These are phyloP conservation scores for Gephyroberyx darwinii DNA, from an alignment of 2,797 vertebrate genomes.

Conservation along the genomic window DNA sequence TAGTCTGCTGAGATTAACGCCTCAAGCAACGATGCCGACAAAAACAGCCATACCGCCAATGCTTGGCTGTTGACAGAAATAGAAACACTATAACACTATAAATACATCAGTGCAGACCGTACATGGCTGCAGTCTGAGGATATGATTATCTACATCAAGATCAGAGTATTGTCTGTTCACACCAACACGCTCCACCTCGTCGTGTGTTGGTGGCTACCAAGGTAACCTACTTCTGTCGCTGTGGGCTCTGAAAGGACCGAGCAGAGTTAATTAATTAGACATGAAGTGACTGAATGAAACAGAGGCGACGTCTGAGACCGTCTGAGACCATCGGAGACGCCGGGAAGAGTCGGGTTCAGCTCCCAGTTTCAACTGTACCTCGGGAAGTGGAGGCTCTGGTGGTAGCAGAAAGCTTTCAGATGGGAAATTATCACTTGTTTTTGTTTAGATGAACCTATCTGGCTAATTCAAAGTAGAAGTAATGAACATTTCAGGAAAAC, in stretches of 20 bases:
- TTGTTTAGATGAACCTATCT: slow-evolving; percentile 1
- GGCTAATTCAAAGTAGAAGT: no score
- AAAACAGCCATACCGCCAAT: neutral
- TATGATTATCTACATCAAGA: no score
- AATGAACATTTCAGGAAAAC: neutral
- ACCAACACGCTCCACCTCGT: neutral
- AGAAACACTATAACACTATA: no score
- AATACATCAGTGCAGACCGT: no score
- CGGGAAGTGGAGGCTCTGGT: neutral
- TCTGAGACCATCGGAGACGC: slow-evolving; percentile 37
- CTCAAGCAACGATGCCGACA: neutral
- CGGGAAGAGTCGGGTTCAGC: slow-evolving; percentile 7
- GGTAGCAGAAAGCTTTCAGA: slow-evolving; percentile 14
- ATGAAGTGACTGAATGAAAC: slow-evolving; percentile 59
- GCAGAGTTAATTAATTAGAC: slow-evolving; percentile 67
- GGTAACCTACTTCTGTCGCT: slow-evolving; percentile 45
- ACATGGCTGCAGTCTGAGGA: no score
- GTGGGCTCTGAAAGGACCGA: slow-evolving; percentile 42
- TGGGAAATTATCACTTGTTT: slow-evolving; percentile 18
- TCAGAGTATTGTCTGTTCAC: slow-evolving; percentile 5
- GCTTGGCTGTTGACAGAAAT: neutral
- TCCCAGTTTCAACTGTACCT: slow-evolving; percentile 12
- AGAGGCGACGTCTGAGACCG: slow-evolving; percentile 45
- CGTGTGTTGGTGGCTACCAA: slow-evolving; percentile 18
- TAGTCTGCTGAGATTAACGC: no score